These are phyloP conservation scores for Himantopus leucocephalus DNA, from an alignment of 2,113 vertebrate genomes.

Conservation along the genomic window DNA sequence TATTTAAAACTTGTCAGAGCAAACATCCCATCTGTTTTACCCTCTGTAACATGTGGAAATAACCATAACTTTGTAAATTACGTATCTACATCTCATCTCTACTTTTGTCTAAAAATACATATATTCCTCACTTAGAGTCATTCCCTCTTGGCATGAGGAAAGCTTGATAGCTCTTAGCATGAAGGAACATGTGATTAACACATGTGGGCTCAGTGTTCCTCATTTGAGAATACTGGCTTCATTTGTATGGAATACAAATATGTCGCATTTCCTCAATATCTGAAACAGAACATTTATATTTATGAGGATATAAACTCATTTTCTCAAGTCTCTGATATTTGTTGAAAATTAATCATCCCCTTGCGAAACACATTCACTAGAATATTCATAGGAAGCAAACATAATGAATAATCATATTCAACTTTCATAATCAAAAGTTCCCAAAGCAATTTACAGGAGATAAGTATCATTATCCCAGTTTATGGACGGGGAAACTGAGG, in stretches of 20 bases:
- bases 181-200: conserved; percentile 41
- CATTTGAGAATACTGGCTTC: conserved; percentile 4
- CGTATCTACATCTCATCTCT: not conserved
- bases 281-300: conserved; percentile 68
- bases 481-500: conserved; percentile 41
- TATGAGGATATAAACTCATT: conserved; percentile 63
- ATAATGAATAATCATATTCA: conserved; percentile 60
- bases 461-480: conserved; percentile 18
- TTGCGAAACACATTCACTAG: conserved; percentile 49
- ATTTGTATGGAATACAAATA: conserved; percentile 45
- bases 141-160: not conserved
- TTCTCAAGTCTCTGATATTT: conserved; percentile 62
- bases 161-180: conserved; percentile 8
- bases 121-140: not conserved
- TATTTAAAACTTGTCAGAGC: not conserved
- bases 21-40: not conserved
- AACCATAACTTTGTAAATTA: not conserved
- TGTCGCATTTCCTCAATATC: conserved; percentile 38
- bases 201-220: conserved; percentile 2
- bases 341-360: conserved; percentile 68
- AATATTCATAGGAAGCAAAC: conserved; percentile 69
- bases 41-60: not conserved
- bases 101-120: not conserved
- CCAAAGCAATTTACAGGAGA: conserved; percentile 46
- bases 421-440: conserved; percentile 51